Percentiles rank a stretch among this genome's conserved stretches.
phyloP scores from a whole-genome alignment of 2,888 invertebrate genomes.

The Cheilosia vulpina region DNA sequence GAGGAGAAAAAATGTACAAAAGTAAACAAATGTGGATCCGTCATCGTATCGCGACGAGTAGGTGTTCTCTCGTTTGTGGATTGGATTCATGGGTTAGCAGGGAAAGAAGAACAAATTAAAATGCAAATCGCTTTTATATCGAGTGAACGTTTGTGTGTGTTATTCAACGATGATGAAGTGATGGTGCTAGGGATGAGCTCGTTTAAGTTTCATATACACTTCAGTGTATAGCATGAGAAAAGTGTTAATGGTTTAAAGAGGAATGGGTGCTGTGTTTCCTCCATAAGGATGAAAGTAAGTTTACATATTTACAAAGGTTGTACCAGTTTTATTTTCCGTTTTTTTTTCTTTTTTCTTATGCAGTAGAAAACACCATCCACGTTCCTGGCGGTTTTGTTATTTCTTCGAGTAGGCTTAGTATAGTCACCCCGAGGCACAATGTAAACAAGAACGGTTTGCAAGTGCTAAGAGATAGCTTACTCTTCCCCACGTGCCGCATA shows the following conservation, averaged over 20 bases:
- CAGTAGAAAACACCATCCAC: neutral
- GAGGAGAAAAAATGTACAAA: slow-evolving; percentile 38
- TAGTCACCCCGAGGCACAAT: slow-evolving; percentile 15
- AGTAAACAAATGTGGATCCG: slow-evolving; percentile 14
- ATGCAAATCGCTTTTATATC: slow-evolving; percentile 28
- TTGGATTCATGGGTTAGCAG: slow-evolving; percentile 55
- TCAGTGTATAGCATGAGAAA: neutral
- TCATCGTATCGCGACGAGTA: slow-evolving; percentile 12
- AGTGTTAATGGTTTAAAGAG: slow-evolving; percentile 19
- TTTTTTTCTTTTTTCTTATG: neutral
- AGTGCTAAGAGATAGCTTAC: neutral
- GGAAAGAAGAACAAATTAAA: slow-evolving; percentile 8
- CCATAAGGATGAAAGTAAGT: neutral
- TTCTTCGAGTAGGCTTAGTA: neutral
- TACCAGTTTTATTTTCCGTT: neutral
- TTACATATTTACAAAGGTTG: slow-evolving; percentile 32
- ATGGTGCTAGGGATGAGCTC: slow-evolving; percentile 51
- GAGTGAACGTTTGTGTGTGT: slow-evolving; percentile 19
- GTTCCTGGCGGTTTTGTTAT: neutral
- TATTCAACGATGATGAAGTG: slow-evolving; percentile 42
- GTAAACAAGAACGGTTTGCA: slow-evolving; percentile 20
- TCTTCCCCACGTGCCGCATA: slow-evolving; percentile 20
- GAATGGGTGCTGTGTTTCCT: neutral
- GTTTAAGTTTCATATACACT: slow-evolving; percentile 42
- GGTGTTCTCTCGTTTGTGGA: slow-evolving; percentile 33